phyloP scores from a whole-genome alignment of 1,140 invertebrate genomes.

The Trachelipus rathkii region DNA sequence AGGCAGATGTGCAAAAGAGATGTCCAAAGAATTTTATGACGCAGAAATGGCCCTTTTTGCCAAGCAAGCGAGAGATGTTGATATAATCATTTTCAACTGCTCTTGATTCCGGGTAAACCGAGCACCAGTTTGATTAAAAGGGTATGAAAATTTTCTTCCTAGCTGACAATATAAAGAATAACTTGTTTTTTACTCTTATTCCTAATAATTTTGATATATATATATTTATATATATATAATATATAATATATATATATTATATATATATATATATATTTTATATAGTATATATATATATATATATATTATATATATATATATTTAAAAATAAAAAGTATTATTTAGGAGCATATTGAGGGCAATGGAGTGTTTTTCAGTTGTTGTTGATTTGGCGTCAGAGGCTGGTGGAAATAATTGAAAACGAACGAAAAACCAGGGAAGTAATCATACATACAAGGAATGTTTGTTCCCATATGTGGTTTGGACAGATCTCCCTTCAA shows the following conservation, averaged over 20 bases:
- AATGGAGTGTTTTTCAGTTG: constrained; percentile 86
- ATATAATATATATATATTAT: no score
- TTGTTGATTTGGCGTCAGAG: constrained; percentile 85
- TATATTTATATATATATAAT: no score
- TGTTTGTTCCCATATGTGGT: constrained; percentile 78
- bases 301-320: no score
- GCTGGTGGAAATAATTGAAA: constrained; percentile 84
- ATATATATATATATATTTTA: no score
- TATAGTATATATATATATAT: no score
- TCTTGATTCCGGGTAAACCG: no score
- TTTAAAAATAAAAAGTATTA: no score
- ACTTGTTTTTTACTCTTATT: no score
- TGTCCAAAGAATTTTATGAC: constrained; percentile 82
- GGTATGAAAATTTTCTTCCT: constrained; percentile 54
- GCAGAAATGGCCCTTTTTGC: constrained; percentile 82
- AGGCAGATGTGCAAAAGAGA: constrained; percentile 85
- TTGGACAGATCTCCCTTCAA: constrained; percentile 78
- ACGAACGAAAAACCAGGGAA: constrained; percentile 75
- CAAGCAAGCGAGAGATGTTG: constrained; percentile 74
- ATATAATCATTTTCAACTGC: constrained; percentile 79
- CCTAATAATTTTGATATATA: no score
- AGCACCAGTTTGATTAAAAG: constrained; percentile 76
- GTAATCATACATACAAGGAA: constrained; percentile 70
- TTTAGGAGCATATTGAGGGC: constrained; percentile 69
- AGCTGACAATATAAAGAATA: no score